phyloP scores from a whole-genome alignment of 1,140 invertebrate genomes.

The Orchesella cincta region DNA sequence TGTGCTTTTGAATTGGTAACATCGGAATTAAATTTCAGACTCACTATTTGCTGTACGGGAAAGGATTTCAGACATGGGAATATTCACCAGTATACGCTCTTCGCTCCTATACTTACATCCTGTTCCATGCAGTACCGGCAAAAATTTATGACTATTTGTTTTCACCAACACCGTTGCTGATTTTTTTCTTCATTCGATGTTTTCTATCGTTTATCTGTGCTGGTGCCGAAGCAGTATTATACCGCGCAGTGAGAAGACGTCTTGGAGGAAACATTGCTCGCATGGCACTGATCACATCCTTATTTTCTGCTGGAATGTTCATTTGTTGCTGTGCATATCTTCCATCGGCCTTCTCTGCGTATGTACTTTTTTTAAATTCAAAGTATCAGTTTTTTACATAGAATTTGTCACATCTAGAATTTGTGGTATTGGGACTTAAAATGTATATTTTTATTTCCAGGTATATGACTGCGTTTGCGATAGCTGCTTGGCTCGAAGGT shows the following conservation, averaged over 20 bases:
- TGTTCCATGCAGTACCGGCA: slow-evolving; percentile 83
- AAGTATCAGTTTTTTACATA: background rate
- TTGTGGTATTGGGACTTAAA: background rate
- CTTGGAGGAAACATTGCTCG: slow-evolving; percentile 87
- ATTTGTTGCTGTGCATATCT: slow-evolving; percentile 84
- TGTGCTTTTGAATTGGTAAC: too few species aligned
- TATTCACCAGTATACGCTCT: slow-evolving; percentile 94
- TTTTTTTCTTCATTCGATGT: slow-evolving; percentile 88
- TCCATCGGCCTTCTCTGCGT: slow-evolving; percentile 92
- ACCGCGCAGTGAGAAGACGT: slow-evolving; percentile 84
- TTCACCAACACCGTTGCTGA: slow-evolving; percentile 75
- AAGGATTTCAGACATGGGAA: slow-evolving; percentile 98
- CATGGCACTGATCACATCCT: slow-evolving; percentile 76
- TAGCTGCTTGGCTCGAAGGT: slow-evolving; percentile 81
- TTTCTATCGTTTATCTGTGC: slow-evolving; percentile 78
- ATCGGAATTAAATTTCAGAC: slow-evolving; percentile 63
- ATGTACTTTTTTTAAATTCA: slow-evolving; percentile 55
- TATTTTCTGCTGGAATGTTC: slow-evolving; percentile 90
- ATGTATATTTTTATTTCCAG: slow-evolving; percentile 57
- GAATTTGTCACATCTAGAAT: slow-evolving; percentile 32
- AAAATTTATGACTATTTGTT: slow-evolving; percentile 74
- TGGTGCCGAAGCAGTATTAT: slow-evolving; percentile 87
- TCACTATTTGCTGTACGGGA: slow-evolving; percentile 79
- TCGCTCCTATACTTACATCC: slow-evolving; percentile 87
- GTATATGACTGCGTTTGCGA: slow-evolving; percentile 74